Percentiles rank a stretch among this genome's conserved stretches.
Evolutionary conservation across 2,797 vertebrate genomes (phyloP).

Genomic region (Poecile montanus): DNA sequence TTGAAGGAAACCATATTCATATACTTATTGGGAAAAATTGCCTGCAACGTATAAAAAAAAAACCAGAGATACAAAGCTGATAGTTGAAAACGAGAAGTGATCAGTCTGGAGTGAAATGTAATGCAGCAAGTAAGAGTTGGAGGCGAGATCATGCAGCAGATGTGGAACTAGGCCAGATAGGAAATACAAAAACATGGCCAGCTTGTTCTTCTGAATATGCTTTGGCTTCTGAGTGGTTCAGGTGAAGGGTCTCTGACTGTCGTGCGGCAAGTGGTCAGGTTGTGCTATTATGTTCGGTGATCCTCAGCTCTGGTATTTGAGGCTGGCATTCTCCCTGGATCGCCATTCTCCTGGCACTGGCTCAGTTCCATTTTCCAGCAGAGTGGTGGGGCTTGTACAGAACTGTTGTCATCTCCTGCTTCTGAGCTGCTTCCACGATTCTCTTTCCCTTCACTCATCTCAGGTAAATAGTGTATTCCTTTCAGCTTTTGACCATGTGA

Average conservation of each 20-base stretch:
- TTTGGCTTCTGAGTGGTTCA: neutral
- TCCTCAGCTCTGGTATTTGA: neutral
- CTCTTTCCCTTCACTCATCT: neutral
- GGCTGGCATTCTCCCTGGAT: neutral
- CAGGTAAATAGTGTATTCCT: neutral
- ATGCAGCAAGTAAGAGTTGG: neutral
- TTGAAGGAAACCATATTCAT: neutral
- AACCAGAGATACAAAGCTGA: neutral
- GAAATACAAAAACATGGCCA: neutral
- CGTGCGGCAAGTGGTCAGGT: neutral
- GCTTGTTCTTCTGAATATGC: neutral
- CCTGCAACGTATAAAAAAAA: neutral
- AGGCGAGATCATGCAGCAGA: neutral
- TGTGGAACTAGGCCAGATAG: neutral
- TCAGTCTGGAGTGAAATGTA: neutral
- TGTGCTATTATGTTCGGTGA: neutral
- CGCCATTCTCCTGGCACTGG: fast-evolving
- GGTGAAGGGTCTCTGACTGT: neutral
- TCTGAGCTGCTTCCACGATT: neutral
- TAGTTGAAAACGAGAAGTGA: neutral
- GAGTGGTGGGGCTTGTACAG: neutral
- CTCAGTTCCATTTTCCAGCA: neutral
- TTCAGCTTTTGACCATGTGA: neutral
- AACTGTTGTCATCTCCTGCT: neutral
- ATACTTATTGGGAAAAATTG: neutral